A percentile compares a stretch with the other conserved stretches of the same genome.
phyloP scores from a whole-genome alignment of 1,140 invertebrate genomes.

The Brachionus calyciflorus region DNA sequence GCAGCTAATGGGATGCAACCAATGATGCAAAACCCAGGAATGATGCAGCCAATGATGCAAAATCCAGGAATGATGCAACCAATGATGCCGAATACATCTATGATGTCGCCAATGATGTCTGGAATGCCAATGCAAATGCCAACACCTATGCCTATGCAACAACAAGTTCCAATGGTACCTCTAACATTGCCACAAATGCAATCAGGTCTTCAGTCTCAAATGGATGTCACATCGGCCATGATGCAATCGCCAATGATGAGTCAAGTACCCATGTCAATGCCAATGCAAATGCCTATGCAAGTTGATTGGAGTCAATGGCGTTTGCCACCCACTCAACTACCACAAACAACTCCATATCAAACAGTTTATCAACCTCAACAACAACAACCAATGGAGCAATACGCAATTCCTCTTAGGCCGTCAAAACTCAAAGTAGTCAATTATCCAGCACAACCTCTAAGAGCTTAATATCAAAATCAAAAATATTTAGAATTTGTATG shows the following conservation, averaged over 20 bases:
- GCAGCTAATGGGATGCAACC: background rate
- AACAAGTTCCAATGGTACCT: background rate
- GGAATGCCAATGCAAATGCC: too few relatives aligned
- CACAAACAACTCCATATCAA: background rate
- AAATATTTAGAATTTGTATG: too few relatives aligned
- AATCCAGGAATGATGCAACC: background rate
- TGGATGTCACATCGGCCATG: background rate
- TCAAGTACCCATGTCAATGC: too few relatives aligned
- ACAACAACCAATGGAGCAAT: too few relatives aligned
- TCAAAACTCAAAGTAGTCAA: too few relatives aligned
- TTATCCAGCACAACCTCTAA: too few relatives aligned
- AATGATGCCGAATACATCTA: too few relatives aligned
- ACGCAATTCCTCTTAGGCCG: background rate
- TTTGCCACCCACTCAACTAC: background rate
- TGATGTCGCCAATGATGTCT: too few relatives aligned
- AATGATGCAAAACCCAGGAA: background rate
- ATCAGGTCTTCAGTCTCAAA: background rate
- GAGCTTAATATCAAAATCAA: too few relatives aligned
- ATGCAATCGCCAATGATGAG: constrained; percentile 19
- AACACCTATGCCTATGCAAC: too few relatives aligned
- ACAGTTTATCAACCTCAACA: too few relatives aligned
- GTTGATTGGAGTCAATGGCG: constrained; percentile 25
- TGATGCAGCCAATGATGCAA: constrained; percentile 1
- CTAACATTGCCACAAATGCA: background rate
- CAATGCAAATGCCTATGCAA: background rate